Base-by-base conservation (phyloP, 2,797 vertebrate species). In the Danio kyathit region DNA sequence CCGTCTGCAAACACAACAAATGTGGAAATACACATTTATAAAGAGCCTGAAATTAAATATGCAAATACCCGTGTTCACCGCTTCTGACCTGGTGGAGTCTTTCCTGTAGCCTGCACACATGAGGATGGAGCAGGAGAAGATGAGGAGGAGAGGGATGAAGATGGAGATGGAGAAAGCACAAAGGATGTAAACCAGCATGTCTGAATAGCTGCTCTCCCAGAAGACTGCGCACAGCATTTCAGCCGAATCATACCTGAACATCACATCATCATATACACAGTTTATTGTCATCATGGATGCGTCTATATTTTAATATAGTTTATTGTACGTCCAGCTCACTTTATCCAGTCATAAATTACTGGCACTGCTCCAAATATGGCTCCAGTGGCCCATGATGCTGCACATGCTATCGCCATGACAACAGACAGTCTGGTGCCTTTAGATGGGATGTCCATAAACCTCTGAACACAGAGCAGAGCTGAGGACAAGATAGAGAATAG, bases 171-270 rank as follows among this genome's bases (percentile, higher is more conserved):
- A 88, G 79, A 93, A 92, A 16, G 88, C 81, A 75, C 92, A 93
- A 64, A 94, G 88, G 44, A 93, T 92, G 86, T 94, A 95, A 72
- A 92, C 83, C 84, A 93, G 56, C 93, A 94, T 93, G 89, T 94
- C 92, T 1, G 90, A 92, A 86, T 91, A 94, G 79, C 89, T 92
- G 85, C 76, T 89, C 84, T 93, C 92, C 93, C 93, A 94, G 84
- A 94, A 94, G 46, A 94, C 92, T 0, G 93, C 90, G 61, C 94
- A 94, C 74, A 94, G 82, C 92, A 94, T 93, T 88, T 95, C 94
- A 1, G 93, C 91, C 19, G 87, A 79, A 83, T 95, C 94, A 3
- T 92, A 95, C 81, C 94, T 95, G 61, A 71, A 44, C 0, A 57
- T 7, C 61, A 21, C 48, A 69, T 17, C 40, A 29, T 29, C n/a